Evolutionary conservation across 2,888 invertebrate genomes (phyloP).

Genomic region (Melinopterus prodromus): DNA sequence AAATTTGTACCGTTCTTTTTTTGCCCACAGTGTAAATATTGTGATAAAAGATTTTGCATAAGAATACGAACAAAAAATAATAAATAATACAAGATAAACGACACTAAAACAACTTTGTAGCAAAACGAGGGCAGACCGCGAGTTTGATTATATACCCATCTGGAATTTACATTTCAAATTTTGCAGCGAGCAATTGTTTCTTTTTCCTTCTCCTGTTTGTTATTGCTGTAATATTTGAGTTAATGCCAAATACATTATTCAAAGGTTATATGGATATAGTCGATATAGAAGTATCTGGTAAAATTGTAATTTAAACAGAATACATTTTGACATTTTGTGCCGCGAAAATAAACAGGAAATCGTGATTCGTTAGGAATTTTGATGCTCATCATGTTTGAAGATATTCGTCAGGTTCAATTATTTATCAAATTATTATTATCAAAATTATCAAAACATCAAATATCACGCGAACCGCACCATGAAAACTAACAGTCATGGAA

Average conservation of each 20-base stretch:
- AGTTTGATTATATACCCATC: background rate
- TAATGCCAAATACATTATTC: constrained; percentile 4
- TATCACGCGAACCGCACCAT: too few species aligned
- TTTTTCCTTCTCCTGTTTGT: background rate
- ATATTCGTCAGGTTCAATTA: too few species aligned
- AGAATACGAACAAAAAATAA: background rate
- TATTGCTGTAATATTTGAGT: background rate
- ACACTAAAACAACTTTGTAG: background rate
- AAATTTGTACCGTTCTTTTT: too few species aligned
- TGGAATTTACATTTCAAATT: background rate
- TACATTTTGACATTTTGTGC: background rate
- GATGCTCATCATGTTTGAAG: too few species aligned
- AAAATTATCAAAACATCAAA: too few species aligned
- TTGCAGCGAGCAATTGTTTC: background rate
- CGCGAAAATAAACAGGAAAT: background rate
- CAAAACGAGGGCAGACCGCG: too few species aligned
- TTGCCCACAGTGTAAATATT: too few species aligned
- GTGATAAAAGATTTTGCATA: too few species aligned
- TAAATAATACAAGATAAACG: background rate
- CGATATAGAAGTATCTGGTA: background rate
- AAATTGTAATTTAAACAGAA: background rate
- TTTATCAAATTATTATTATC: too few species aligned
- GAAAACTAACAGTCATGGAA: too few species aligned
- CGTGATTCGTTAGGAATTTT: background rate
- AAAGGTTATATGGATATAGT: background rate